phyloP scores from a whole-genome alignment of 2,113 vertebrate genomes.

The Microcebus murinus region DNA sequence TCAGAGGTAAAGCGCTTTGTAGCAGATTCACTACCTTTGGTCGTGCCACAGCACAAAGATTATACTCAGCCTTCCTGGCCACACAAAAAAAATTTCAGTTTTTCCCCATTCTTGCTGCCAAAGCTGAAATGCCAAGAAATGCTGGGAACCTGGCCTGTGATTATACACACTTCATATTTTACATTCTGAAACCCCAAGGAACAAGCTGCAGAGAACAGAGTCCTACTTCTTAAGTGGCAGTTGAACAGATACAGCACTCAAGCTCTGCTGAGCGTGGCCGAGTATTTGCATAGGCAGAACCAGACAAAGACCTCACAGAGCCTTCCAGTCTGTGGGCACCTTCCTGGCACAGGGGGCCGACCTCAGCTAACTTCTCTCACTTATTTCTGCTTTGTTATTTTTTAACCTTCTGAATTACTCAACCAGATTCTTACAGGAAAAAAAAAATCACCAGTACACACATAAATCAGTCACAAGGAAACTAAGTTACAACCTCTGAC shows the following conservation, averaged over 20 bases:
- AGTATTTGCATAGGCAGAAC: not conserved
- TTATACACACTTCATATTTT: constrained; percentile 75
- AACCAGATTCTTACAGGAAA: constrained; percentile 69
- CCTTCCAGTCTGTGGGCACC: constrained; percentile 46
- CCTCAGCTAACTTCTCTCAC: constrained; percentile 40
- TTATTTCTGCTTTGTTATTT: constrained; percentile 50
- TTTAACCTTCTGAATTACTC: constrained; percentile 75
- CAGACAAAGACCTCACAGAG: constrained; percentile 65
- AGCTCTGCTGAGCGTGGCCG: not conserved
- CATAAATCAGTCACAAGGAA: constrained; percentile 69
- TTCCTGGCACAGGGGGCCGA: not conserved
- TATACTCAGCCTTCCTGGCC: not conserved
- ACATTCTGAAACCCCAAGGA: constrained; percentile 70
- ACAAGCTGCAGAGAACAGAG: constrained; percentile 69
- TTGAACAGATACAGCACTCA: not conserved
- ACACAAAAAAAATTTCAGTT: constrained; percentile 56
- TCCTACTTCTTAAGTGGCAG: constrained; percentile 58
- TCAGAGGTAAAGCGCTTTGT: not conserved
- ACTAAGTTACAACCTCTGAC: constrained; percentile 30
- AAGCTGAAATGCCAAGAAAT: constrained; percentile 61
- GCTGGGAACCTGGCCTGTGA: constrained; percentile 69
- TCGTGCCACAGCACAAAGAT: not conserved
- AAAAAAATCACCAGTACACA: not conserved
- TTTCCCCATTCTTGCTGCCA: constrained; percentile 74
- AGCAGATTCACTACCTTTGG: not conserved